These are phyloP conservation scores for Mesocentrotus franciscanus DNA, from an alignment of 53 echinoderm and acorn worm genomes.

Conservation along the genomic window DNA sequence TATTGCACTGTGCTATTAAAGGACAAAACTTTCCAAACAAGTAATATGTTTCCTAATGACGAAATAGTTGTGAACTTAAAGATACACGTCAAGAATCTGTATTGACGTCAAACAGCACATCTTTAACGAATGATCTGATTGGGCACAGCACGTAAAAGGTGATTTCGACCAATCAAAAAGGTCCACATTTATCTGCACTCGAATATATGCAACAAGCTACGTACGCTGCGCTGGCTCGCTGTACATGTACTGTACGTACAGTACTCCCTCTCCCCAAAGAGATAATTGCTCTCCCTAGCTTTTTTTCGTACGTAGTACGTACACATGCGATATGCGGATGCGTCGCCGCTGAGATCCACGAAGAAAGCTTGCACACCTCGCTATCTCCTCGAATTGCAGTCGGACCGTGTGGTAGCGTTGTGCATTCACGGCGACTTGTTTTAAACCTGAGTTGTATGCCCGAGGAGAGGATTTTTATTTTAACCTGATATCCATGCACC, in stretches of 20 bases:
- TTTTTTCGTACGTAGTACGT: not conserved
- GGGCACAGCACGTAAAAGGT: constrained; percentile 38
- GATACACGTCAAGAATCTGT: constrained; percentile 65
- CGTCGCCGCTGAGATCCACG: not conserved
- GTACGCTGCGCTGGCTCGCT: not conserved
- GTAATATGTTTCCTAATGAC: not conserved
- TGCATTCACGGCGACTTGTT: not conserved
- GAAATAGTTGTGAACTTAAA: constrained; percentile 16
- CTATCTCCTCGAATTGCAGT: not conserved
- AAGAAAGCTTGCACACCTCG: not conserved
- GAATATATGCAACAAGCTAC: not conserved
- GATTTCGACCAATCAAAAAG: constrained; percentile 60
- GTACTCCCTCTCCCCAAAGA: no score
- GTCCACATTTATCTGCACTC: constrained; percentile 47
- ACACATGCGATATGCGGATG: not conserved
- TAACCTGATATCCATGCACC: not conserved
- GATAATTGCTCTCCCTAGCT: no score
- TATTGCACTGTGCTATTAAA: not conserved
- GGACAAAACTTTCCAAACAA: not conserved
- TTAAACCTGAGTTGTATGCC: not conserved
- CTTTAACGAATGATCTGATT: constrained; percentile 68
- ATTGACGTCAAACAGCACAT: constrained; percentile 72
- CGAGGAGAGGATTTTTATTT: not conserved
- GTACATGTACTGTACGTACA: not conserved
- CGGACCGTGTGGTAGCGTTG: not conserved